Conservation (phyloP, 2,113 vertebrate species). For the Pangasianodon hypophthalmus region DNA sequence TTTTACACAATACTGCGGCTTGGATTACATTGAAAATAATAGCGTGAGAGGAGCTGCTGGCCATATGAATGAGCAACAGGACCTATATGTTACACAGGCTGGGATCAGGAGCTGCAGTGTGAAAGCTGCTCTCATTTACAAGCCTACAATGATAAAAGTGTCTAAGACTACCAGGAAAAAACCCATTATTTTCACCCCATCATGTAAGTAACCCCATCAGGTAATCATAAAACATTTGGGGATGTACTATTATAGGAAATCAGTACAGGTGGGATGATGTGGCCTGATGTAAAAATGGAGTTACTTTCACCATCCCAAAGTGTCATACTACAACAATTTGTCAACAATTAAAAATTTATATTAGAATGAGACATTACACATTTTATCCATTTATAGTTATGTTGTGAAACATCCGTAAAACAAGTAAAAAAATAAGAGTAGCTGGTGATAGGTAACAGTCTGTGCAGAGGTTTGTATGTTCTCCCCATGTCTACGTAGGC, state of each 20-base stretch:
- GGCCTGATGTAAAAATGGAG: no score
- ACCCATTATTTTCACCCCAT: neutral
- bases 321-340: neutral
- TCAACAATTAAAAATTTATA: neutral
- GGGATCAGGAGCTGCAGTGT: neutral
- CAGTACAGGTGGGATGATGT: neutral
- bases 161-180: neutral
- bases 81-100: conserved; percentile 9
- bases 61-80: neutral
- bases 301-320: no score
- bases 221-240: neutral
- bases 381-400: neutral
- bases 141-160: neutral
- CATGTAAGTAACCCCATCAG: neutral
- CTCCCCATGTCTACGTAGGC: neutral
- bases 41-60: neutral
- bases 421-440: neutral
- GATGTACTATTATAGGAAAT: neutral
- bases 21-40: conserved; percentile 2
- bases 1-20: neutral
- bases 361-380: neutral
- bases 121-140: neutral
- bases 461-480: neutral
- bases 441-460: neutral
- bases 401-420: neutral